These are phyloP conservation scores for Linurgus olivaceus DNA, from an alignment of 2,797 vertebrate species.

Conservation along the genomic window DNA sequence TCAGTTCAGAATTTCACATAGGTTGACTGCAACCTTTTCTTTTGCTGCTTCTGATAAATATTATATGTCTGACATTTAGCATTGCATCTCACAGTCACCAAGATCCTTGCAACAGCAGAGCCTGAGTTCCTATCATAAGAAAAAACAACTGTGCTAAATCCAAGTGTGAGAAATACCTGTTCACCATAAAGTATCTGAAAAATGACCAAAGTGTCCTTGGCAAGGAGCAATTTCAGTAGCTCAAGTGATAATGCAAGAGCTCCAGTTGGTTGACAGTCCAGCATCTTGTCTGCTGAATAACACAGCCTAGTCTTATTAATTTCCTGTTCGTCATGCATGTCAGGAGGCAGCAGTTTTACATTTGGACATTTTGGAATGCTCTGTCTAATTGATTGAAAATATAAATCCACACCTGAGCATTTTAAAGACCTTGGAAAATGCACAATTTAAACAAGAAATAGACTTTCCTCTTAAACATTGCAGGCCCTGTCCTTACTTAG, in stretches of 20 bases:
- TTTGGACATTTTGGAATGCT: background rate
- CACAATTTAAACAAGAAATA: background rate
- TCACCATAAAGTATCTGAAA: background rate
- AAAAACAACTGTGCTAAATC: background rate
- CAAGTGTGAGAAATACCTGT: background rate
- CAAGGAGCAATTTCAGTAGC: background rate
- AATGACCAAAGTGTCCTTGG: background rate
- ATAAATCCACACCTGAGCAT: background rate
- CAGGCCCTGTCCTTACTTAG: background rate
- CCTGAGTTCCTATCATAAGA: background rate
- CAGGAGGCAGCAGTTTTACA: background rate
- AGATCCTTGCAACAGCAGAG: background rate
- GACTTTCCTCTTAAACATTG: background rate
- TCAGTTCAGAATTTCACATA: background rate
- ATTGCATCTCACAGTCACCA: background rate
- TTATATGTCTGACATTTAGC: slow-evolving; percentile 37
- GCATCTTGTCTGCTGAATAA: background rate
- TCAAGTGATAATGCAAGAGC: background rate
- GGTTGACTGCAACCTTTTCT: background rate
- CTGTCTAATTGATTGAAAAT: background rate
- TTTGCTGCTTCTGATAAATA: slow-evolving; percentile 16
- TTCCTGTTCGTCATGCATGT: background rate
- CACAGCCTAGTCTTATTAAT: background rate
- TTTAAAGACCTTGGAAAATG: background rate
- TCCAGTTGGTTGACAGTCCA: background rate